Percentiles rank a stretch among this genome's conserved stretches.
Evolutionary conservation across 1,140 invertebrate species (phyloP).

Genomic region (Drosophila suzukii): DNA sequence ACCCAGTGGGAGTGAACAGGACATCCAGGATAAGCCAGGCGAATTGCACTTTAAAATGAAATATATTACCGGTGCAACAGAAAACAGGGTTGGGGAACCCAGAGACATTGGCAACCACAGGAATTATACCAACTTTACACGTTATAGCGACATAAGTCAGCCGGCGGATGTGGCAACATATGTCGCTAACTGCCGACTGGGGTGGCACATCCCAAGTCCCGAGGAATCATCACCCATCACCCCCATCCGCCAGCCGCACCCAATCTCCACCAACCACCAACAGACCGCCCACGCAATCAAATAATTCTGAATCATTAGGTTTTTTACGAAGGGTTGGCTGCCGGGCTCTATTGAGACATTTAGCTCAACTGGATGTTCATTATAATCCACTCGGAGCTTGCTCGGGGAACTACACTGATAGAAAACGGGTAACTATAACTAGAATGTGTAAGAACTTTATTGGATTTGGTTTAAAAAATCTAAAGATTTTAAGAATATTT

Average conservation of each 20-base stretch:
- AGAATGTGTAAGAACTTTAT: too few relatives aligned
- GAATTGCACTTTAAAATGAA: slow-evolving; percentile 60
- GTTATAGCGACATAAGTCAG: slow-evolving; percentile 82
- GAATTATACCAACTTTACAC: slow-evolving; percentile 84
- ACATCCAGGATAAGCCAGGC: slow-evolving; percentile 17
- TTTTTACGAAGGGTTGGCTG: slow-evolving; percentile 54
- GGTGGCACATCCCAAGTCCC: slow-evolving; percentile 34
- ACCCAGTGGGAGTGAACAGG: slow-evolving; percentile 4
- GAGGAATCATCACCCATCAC: background rate
- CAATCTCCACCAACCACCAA: slow-evolving; percentile 45
- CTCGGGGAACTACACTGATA: slow-evolving; percentile 7
- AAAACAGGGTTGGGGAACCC: background rate
- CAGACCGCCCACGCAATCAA: slow-evolving; percentile 84
- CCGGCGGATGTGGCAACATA: slow-evolving; percentile 72
- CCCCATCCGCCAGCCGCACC: slow-evolving; percentile 10
- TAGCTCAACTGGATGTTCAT: slow-evolving; percentile 80
- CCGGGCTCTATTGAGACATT: slow-evolving; percentile 72
- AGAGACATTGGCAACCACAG: slow-evolving; percentile 73
- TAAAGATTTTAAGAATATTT: too few relatives aligned
- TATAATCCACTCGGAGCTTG: slow-evolving; percentile 75
- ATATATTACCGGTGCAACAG: slow-evolving; percentile 34
- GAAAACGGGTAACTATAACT: background rate
- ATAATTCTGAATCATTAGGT: slow-evolving; percentile 81
- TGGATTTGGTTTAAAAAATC: too few relatives aligned
- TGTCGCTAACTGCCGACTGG: slow-evolving; percentile 68